Evolutionary conservation across 2,888 invertebrate species (phyloP).

Genomic region (Ennomos fuscantarius): DNA sequence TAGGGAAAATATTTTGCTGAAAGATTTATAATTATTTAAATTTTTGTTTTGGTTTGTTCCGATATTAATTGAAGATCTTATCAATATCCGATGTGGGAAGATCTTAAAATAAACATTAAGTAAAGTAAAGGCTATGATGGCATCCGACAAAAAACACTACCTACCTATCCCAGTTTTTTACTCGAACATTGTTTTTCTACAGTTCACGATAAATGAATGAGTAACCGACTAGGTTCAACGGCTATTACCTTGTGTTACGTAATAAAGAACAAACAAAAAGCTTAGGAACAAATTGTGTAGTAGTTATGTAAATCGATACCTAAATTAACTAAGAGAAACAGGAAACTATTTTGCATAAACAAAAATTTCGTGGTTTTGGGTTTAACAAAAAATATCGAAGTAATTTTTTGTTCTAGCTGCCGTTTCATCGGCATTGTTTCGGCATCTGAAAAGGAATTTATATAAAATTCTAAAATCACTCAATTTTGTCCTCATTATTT

Average conservation of each 20-base stretch:
- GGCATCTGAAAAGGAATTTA: no score
- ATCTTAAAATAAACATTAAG: constrained; percentile 25
- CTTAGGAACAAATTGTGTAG: constrained; percentile 15
- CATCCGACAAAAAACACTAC: constrained; percentile 27
- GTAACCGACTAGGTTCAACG: constrained; percentile 20
- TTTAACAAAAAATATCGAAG: constrained; percentile 5
- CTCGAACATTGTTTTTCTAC: constrained; percentile 17
- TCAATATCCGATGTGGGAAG: constrained; percentile 14
- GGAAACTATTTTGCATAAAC: constrained; percentile 16
- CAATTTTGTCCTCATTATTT: no score
- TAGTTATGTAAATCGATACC: constrained; percentile 30
- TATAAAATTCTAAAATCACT: no score
- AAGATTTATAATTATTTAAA: no score
- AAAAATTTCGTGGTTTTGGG: constrained; percentile 11
- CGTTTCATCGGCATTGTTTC: no score
- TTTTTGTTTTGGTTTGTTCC: not conserved
- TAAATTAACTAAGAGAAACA: constrained; percentile 23
- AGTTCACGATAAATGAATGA: constrained; percentile 27
- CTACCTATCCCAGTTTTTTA: constrained; percentile 18
- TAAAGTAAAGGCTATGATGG: constrained; percentile 21
- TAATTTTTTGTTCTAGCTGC: no score
- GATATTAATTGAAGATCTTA: constrained; percentile 14
- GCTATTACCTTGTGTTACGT: constrained; percentile 25
- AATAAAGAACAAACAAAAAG: constrained; percentile 19
- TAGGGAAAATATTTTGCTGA: no score